Conservation (phyloP, 2,888 invertebrate species). For the Idaea biselata region DNA sequence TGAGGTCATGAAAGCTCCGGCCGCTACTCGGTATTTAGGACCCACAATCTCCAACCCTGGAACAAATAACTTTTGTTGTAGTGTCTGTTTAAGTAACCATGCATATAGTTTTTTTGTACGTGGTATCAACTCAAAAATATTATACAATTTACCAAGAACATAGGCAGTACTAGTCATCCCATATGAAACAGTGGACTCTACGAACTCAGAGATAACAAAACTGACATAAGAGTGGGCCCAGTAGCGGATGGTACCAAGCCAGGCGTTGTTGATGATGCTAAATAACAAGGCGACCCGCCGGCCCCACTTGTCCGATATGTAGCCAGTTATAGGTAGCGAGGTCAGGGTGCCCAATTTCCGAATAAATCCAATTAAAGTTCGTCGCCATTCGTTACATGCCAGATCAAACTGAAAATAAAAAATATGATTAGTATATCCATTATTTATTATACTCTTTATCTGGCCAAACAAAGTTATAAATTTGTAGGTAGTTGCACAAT, state of each 20-base stretch:
- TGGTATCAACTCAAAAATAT: not conserved
- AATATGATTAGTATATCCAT: not conserved
- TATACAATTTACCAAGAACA: conserved; percentile 79
- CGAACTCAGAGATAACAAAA: conserved; percentile 84
- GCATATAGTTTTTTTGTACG: not conserved
- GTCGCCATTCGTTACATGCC: conserved; percentile 85
- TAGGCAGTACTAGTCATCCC: conserved; percentile 86
- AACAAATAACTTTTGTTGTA: conserved; percentile 7
- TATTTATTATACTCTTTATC: no score
- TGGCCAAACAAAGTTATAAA: no score
- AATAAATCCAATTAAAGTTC: conserved; percentile 87
- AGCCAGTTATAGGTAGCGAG: conserved; percentile 85
- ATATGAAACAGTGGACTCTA: conserved; percentile 84
- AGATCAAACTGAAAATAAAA: conserved; percentile 76
- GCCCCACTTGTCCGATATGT: conserved; percentile 87
- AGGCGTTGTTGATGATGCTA: conserved; percentile 82
- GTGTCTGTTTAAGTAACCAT: no score
- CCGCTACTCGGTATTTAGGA: conserved; percentile 84
- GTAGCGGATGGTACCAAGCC: conserved; percentile 82
- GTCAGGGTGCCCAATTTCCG: conserved; percentile 86
- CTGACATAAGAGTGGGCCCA: conserved; percentile 82
- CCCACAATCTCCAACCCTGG: conserved; percentile 88
- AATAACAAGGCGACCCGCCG: conserved; percentile 82
- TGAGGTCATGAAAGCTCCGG: conserved; percentile 84
- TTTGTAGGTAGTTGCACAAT: not conserved